Conservation (phyloP, 2,888 invertebrate genomes). For the Clepsis dumicolana region DNA sequence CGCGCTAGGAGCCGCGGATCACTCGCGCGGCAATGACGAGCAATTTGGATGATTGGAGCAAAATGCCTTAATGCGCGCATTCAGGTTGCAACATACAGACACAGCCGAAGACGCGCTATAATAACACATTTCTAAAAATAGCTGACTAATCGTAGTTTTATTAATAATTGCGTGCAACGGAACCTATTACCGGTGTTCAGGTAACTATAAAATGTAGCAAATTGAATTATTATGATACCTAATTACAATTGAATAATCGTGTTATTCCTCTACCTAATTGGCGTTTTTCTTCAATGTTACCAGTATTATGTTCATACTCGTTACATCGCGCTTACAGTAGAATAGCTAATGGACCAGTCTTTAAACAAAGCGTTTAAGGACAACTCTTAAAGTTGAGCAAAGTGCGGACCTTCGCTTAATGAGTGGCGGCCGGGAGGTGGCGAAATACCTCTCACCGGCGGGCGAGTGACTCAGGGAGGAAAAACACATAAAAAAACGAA, state of each 20-base stretch:
- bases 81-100: not conserved
- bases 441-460: not conserved
- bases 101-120: not conserved
- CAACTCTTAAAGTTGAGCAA: not conserved
- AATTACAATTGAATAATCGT: not conserved
- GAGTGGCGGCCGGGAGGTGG: not conserved
- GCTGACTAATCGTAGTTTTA: not conserved
- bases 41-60: not conserved
- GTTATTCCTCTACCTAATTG: not conserved
- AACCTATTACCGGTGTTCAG: not conserved
- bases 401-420: not conserved
- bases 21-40: not conserved
- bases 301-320: not conserved
- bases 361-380: constrained; percentile 5
- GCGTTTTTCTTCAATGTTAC: not conserved
- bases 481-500: not conserved
- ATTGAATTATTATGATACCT: not conserved
- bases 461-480: not conserved
- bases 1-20: not conserved
- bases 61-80: not conserved
- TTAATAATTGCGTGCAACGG: not conserved
- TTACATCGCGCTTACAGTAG: not conserved
- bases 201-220: too few species aligned
- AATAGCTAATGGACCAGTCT: not conserved
- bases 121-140: not conserved